These are phyloP conservation scores for Drosophila azteca DNA, from an alignment of 1,140 invertebrate species.

Conservation along the genomic window DNA sequence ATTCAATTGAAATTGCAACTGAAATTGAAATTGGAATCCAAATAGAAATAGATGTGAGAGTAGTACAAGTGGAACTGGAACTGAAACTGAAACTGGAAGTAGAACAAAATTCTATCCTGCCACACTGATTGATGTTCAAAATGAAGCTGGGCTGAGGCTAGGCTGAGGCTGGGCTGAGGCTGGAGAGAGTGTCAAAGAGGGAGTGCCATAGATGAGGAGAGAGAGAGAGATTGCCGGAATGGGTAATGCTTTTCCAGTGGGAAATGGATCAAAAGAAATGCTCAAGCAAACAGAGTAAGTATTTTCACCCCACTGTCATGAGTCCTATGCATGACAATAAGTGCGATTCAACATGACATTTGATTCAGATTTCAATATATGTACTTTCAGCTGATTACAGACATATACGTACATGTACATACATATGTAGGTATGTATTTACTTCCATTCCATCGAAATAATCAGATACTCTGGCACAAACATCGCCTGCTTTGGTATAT, in stretches of 20 bases:
- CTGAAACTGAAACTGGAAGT: constrained; percentile 12
- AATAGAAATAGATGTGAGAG: too few species aligned
- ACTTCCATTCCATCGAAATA: too few species aligned
- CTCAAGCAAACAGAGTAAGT: too few species aligned
- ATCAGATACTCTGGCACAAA: too few species aligned
- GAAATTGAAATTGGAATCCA: constrained; percentile 1
- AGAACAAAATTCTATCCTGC: background rate
- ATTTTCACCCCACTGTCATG: too few species aligned
- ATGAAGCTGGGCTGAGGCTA: constrained; percentile 2
- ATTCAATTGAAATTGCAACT: constrained; percentile 14
- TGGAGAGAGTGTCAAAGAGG: constrained; percentile 2
- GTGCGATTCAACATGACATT: too few species aligned
- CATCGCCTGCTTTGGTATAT: too few species aligned
- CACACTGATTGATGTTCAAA: constrained; percentile 32
- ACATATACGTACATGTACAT: too few species aligned
- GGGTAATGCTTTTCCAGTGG: constrained; percentile 19
- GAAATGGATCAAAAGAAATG: constrained; percentile 1
- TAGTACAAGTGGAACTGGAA: constrained; percentile 5
- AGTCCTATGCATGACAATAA: too few species aligned
- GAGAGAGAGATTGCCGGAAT: constrained; percentile 7
- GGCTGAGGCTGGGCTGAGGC: background rate
- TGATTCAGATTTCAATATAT: too few species aligned
- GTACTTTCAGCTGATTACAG: too few species aligned
- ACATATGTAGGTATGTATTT: too few species aligned
- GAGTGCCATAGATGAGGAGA: background rate